Base-by-base conservation (phyloP, 1,140 invertebrate species). In the Planococcus citri region DNA sequence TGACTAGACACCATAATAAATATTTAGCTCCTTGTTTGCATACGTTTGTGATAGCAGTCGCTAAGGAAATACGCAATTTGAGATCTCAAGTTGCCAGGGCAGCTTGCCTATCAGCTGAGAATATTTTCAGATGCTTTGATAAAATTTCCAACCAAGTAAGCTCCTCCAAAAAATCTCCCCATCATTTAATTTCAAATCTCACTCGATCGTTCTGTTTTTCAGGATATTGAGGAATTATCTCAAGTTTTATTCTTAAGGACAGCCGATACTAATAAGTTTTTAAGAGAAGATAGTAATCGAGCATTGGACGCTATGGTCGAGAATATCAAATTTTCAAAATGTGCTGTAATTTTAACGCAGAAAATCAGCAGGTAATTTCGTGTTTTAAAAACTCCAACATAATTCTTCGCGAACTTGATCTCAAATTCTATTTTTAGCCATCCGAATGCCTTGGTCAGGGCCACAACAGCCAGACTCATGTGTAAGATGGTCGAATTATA, bases 221-320 rank as follows among this genome's bases (percentile, higher is more conserved):
- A 92, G 81, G 94, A 97, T 78, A 78, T 92, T 21, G 95, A 97
- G 75, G 90, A 93, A 73, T 84, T 94, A 70, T 86, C 87, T 0
- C 84, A 83, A 22, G 85, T 88, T 8, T 78, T 98, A 25, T 79
- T 98, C 20, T 87, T 91, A 72, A 87, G 94, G 73, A 91, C 90
- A 41, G 91, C 91, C 0, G 95, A 97, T 76, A 95, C 92, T 1
- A 96, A 95, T 78, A 87, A 88, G 73, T 98, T 97, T 76, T 82
- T 97, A 25, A 82, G 93, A 41, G 88, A 87, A 20, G 94, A 97
- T 78, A 88, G 91, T 12, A 88, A 90, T 20, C 80, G 82, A n/a
- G 89, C 93, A 22, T 76, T 98, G 29, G 87, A 88, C 73, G 80
- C 83, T 6, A 89, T 97, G 84, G 84, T 92, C 29, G 86, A 89